phyloP scores from a whole-genome alignment of 2,888 invertebrate species.

The Sicus ferrugineus region DNA sequence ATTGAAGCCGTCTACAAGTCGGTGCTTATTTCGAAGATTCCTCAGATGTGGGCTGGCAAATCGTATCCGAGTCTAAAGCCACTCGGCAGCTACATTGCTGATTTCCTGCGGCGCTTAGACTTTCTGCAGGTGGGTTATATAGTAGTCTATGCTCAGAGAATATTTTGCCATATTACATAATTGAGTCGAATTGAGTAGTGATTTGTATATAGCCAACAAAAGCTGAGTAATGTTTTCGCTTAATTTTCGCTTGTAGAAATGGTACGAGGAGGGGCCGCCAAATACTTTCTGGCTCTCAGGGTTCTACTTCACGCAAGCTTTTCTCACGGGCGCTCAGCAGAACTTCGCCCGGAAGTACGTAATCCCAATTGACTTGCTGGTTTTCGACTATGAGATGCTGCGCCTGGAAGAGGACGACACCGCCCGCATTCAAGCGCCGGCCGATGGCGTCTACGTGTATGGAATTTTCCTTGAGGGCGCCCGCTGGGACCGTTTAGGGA shows the following conservation, averaged over 20 bases:
- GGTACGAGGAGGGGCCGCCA: constrained; percentile 86
- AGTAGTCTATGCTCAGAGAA: too few species aligned
- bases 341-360: constrained; percentile 90
- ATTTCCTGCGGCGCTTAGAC: constrained; percentile 82
- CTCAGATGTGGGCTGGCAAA: constrained; percentile 81
- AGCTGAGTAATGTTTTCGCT: background rate
- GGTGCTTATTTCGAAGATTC: constrained; percentile 84
- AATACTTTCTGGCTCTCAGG: constrained; percentile 89
- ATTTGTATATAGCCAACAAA: too few species aligned
- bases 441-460: constrained; percentile 78
- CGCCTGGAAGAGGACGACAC: constrained; percentile 56
- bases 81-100: constrained; percentile 84
- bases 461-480: constrained; percentile 90
- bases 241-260: constrained; percentile 61
- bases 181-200: too few species aligned
- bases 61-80: constrained; percentile 94
- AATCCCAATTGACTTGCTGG: constrained; percentile 88
- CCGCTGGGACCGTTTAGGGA: constrained; percentile 77
- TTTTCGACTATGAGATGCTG: constrained; percentile 80
- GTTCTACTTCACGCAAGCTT: constrained; percentile 95
- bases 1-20: constrained; percentile 84
- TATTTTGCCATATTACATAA: too few species aligned
- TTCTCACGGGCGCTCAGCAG: constrained; percentile 91
- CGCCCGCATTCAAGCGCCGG: constrained; percentile 63
- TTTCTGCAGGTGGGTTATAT: constrained; percentile 82